Evolutionary conservation across 2,113 vertebrate species (phyloP).

Genomic region (Bolborhynchus lineola): DNA sequence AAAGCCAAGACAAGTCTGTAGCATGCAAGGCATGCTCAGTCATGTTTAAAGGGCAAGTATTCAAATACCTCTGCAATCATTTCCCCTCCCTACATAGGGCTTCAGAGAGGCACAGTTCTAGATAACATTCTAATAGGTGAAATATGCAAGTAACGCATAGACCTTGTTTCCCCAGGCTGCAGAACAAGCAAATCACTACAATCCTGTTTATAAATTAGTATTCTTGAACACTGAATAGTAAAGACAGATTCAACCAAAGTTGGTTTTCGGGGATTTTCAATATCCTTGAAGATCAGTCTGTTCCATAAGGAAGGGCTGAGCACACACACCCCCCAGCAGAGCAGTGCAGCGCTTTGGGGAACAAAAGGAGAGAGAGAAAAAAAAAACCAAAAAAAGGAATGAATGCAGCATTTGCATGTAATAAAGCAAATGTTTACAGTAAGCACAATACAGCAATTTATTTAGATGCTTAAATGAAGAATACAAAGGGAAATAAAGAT

Average conservation of each 20-base stretch:
- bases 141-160: not conserved
- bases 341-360: not conserved
- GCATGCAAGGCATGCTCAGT: not conserved
- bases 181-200: not conserved
- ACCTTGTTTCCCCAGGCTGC: not conserved
- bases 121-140: too few species aligned
- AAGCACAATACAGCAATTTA: constrained; percentile 99
- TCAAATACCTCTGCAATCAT: not conserved
- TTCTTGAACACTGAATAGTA: not conserved
- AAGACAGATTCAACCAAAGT: not conserved
- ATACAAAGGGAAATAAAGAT: constrained; percentile 91
- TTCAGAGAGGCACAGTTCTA: not conserved
- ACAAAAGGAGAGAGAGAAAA: not conserved
- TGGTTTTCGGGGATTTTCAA: not conserved
- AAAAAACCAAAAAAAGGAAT: not conserved
- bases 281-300: not conserved
- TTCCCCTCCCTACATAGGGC: rapidly evolving
- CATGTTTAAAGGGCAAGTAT: rapidly evolving
- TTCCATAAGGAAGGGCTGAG: not conserved
- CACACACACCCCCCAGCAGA: not conserved
- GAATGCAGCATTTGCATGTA: constrained; percentile 43
- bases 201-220: not conserved
- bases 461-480: constrained; percentile 95
- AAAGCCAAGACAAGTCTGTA: not conserved
- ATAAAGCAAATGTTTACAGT: constrained; percentile 82